Base-by-base conservation (phyloP, 2,888 invertebrate genomes). In the Sceliomorpha sp. region DNA sequence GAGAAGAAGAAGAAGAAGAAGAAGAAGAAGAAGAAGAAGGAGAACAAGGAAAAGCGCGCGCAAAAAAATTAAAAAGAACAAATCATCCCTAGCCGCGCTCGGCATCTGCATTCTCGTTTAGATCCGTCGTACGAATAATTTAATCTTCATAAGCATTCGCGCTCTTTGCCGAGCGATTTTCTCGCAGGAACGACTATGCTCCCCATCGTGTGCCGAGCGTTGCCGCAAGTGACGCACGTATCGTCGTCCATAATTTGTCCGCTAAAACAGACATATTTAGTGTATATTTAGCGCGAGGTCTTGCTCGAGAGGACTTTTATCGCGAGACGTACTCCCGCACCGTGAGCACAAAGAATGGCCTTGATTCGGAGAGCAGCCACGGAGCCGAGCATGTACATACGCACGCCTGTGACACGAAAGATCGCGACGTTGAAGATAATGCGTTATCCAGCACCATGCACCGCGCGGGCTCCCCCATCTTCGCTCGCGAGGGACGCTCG, bases 281-380 rank as follows among this genome's bases (percentile, higher is more conserved):
- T 34, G 59, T 59, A 58, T 53, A 53, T 67, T 67, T 59, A 67
- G 68, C 48, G 50, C 45, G 68, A 59, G 59, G 58, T 66, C 63
- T 55, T 42, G 63, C 51, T 42, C 36, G 53, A 36, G 47, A 48
- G 31, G 9, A 50, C 34, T 42, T 59, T 68, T 68, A 62, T 68
- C 62, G 39, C 31, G 36, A 50, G 45, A 58, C 56, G 51, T 48
- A 67, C 67, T 67, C 59, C 59, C 67, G 59, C 67, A 9, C 51
- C 17, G 42, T 13, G 48, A 26, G 48, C 47, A 68, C 68, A 68
- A 68, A 62, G 68, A 62, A 58, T 59, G 68, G 62, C 68, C 60
- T 69, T 62, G 62, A 59, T 67, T 59, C 44, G 48, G 44, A 3
- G 42, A 10, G 50, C 29, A 50, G 29, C 29, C 29, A 37, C 15